These are phyloP conservation scores for Andrena haemorrhoa DNA, from an alignment of 2,888 invertebrate genomes.

Conservation along the genomic window DNA sequence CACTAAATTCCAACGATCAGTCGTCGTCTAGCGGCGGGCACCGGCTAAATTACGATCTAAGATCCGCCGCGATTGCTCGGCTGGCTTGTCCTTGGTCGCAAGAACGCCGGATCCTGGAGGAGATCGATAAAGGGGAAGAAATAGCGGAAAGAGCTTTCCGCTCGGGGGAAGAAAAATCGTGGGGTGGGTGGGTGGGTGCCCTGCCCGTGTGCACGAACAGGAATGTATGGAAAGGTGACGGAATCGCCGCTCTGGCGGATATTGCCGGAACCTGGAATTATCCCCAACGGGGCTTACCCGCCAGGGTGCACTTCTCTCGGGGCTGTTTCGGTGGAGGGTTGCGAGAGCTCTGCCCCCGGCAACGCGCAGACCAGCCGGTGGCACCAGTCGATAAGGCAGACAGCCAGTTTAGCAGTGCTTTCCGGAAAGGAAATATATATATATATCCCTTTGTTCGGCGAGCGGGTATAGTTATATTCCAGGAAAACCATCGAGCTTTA, in stretches of 20 bases:
- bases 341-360: conserved; percentile 51
- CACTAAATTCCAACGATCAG: conserved; percentile 53
- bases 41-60: conserved; percentile 40
- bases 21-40: conserved; percentile 12
- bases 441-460: conserved; percentile 27
- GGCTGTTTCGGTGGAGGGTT: conserved; percentile 49
- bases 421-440: conserved; percentile 45
- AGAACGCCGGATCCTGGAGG: conserved; percentile 4
- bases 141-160: conserved; percentile 16
- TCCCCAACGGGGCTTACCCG: conserved; percentile 71
- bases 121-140: conserved; percentile 37
- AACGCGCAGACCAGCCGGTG: conserved; percentile 47
- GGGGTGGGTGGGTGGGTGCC: conserved; percentile 13
- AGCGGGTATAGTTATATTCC: conserved; percentile 14
- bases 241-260: conserved; percentile 80
- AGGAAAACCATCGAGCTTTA: conserved; percentile 5
- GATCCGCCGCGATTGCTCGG: conserved; percentile 36
- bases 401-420: conserved; percentile 49
- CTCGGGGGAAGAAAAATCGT: conserved; percentile 25
- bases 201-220: conserved; percentile 34
- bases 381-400: conserved; percentile 70
- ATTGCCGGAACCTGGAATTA: conserved; percentile 79
- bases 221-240: conserved; percentile 50
- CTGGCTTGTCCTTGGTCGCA: conserved; percentile 35
- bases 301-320: conserved; percentile 68